A percentile compares a stretch with the other conserved stretches of the same genome.
These are phyloP conservation scores for Drosophila sp. DNA, from an alignment of 1,140 invertebrate species.

Conservation along the genomic window DNA sequence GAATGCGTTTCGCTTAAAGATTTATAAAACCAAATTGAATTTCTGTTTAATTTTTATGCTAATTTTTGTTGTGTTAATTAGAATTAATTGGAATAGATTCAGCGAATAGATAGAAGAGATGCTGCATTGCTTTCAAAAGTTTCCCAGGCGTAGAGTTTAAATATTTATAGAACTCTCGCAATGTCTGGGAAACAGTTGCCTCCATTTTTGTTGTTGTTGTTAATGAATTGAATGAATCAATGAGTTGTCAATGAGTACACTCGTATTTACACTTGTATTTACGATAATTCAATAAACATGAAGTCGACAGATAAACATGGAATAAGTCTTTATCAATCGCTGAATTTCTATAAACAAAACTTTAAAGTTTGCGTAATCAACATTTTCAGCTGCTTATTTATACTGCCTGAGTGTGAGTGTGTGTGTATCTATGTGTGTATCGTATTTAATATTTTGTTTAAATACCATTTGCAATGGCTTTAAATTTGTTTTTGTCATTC, in stretches of 20 bases:
- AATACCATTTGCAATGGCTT: constrained; percentile 70
- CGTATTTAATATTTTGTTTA: constrained; percentile 70
- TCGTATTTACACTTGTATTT: constrained; percentile 2
- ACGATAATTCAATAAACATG: constrained; percentile 22
- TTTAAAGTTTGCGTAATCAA: constrained; percentile 71
- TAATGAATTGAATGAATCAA: neutral
- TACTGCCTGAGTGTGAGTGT: constrained; percentile 26
- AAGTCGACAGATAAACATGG: constrained; percentile 31
- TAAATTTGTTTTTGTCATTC: constrained; percentile 71
- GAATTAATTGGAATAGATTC: constrained; percentile 11
- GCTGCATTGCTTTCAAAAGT: neutral
- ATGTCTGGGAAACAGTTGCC: constrained; percentile 16
- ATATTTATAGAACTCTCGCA: constrained; percentile 22
- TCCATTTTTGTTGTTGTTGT: neutral
- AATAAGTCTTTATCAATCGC: constrained; percentile 3
- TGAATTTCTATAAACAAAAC: constrained; percentile 28
- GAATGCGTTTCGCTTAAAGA: constrained; percentile 20
- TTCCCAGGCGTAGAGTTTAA: neutral
- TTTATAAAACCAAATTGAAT: constrained; percentile 29
- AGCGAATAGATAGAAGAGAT: too few species aligned
- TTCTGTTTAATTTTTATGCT: constrained; percentile 30
- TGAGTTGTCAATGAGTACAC: neutral
- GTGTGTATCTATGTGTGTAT: constrained; percentile 10
- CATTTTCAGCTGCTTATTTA: constrained; percentile 69
- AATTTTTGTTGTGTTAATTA: constrained; percentile 27